These are phyloP conservation scores for Chloroceryle aenea DNA, from an alignment of 2,113 vertebrate genomes.

Conservation along the genomic window DNA sequence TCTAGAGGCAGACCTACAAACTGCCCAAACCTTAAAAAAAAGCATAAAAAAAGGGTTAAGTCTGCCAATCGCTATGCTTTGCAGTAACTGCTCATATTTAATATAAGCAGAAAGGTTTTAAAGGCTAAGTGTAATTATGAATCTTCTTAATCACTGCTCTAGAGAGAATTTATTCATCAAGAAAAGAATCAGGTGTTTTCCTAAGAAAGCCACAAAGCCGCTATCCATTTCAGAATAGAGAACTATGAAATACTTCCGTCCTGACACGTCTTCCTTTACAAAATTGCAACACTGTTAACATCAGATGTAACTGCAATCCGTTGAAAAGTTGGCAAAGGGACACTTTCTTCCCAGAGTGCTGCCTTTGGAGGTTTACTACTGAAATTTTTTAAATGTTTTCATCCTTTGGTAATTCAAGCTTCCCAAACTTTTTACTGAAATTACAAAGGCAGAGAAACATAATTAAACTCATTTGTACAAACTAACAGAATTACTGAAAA, in stretches of 20 bases:
- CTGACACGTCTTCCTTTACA: not conserved
- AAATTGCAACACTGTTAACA: not conserved
- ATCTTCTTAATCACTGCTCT: not conserved
- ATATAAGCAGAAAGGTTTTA: not conserved
- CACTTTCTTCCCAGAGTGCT: not conserved
- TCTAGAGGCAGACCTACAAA: not conserved
- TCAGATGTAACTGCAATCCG: not conserved
- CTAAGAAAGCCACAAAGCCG: not conserved
- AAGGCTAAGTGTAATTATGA: not conserved
- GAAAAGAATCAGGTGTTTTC: conserved; percentile 1
- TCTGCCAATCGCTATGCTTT: not conserved
- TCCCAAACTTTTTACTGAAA: not conserved
- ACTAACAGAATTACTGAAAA: not conserved
- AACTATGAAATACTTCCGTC: conserved; percentile 31
- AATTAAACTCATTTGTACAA: not conserved
- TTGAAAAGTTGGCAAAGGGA: not conserved
- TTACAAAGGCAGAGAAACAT: not conserved
- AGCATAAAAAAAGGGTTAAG: fast-evolving
- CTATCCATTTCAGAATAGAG: not conserved
- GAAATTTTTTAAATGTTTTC: not conserved
- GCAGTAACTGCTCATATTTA: not conserved
- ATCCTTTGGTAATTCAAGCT: not conserved
- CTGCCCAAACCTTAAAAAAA: not conserved
- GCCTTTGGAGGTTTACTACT: not conserved
- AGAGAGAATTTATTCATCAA: not conserved